phyloP scores from a whole-genome alignment of 2,888 invertebrate species.

The Dryadula phaetusa region DNA sequence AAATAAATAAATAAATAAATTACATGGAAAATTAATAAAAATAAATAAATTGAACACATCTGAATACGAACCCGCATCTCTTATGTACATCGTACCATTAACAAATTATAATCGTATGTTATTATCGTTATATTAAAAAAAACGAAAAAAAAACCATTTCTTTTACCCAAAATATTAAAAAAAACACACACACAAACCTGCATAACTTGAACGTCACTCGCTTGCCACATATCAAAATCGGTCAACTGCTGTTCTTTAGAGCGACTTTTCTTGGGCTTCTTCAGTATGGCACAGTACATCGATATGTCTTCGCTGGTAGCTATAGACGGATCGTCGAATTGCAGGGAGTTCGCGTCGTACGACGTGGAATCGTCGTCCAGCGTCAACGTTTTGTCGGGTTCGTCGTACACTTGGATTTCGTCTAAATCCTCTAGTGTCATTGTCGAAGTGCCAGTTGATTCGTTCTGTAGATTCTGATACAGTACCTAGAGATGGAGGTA shows the following conservation, averaged over 20 bases:
- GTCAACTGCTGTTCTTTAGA: conserved; percentile 61
- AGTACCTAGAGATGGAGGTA: conserved; percentile 10
- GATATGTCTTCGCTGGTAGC: conserved; percentile 68
- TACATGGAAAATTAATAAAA: too few species aligned
- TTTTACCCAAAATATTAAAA: not conserved
- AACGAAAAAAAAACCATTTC: not conserved
- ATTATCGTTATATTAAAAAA: too few species aligned
- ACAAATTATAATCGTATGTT: too few species aligned
- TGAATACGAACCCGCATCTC: too few species aligned
- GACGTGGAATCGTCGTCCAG: conserved; percentile 65
- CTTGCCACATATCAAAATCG: conserved; percentile 76
- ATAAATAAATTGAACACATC: too few species aligned
- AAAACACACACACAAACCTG: conserved; percentile 57
- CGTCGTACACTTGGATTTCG: conserved; percentile 48
- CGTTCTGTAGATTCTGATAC: conserved; percentile 61
- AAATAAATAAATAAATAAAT: too few species aligned
- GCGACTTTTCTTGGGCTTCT: conserved; percentile 65
- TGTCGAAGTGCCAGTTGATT: conserved; percentile 55
- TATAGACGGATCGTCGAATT: conserved; percentile 65
- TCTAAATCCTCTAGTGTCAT: conserved; percentile 57
- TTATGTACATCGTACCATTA: too few species aligned
- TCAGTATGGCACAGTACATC: conserved; percentile 66
- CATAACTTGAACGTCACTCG: conserved; percentile 73
- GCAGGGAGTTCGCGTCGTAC: conserved; percentile 59
- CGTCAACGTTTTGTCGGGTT: conserved; percentile 43